These are phyloP conservation scores for Torymus texanus DNA, from an alignment of 2,888 invertebrate genomes.

Conservation along the genomic window DNA sequence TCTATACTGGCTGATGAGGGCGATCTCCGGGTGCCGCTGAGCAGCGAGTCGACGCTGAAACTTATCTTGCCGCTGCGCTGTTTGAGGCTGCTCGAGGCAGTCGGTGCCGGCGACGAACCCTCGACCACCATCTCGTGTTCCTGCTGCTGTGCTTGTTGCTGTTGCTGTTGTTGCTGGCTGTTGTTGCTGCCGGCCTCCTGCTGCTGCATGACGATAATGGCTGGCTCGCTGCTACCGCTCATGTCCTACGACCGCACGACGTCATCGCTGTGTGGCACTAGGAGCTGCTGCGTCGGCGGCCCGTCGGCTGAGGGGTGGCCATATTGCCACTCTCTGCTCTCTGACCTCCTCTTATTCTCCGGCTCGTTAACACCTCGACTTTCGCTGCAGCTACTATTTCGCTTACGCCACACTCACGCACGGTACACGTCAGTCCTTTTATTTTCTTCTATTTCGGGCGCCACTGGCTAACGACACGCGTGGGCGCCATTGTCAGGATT, in stretches of 20 bases:
- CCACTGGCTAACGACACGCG: no score
- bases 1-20: constrained; percentile 49
- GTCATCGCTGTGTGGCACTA: constrained; percentile 16
- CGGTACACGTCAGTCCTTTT: no score
- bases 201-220: constrained; percentile 44
- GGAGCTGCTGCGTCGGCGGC: constrained; percentile 56
- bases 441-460: no score
- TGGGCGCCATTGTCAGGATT: no score
- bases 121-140: constrained; percentile 38
- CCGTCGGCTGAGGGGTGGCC: constrained; percentile 30
- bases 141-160: constrained; percentile 40
- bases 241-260: no score
- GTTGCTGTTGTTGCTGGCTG: constrained; percentile 11
- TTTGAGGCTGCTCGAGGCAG: constrained; percentile 70
- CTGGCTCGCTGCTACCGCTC: constrained; percentile 5
- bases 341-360: no score
- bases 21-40: constrained; percentile 71
- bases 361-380: no score
- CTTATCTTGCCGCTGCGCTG: constrained; percentile 79
- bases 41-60: constrained; percentile 83
- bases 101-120: constrained; percentile 61
- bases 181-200: constrained; percentile 38
- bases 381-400: no score
- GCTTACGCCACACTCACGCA: no score
- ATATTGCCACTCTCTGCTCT: background rate